Evolutionary conservation across 2,113 vertebrate species (phyloP).

Genomic region (Pica pica): DNA sequence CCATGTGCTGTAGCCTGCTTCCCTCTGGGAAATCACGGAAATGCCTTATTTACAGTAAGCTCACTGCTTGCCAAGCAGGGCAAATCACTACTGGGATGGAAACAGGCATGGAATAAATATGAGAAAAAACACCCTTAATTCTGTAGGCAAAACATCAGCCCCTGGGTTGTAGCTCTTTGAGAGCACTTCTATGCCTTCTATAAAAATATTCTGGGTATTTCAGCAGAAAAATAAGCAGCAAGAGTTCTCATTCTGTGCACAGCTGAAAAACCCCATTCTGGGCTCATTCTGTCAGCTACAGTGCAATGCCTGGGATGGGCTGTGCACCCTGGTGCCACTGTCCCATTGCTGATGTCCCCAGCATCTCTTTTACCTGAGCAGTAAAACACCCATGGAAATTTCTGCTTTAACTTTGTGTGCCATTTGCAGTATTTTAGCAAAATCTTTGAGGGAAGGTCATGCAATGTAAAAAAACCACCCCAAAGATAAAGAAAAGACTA

Average conservation of each 20-base stretch:
- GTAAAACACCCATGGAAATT: neutral
- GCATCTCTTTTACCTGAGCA: neutral
- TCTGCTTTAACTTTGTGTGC: neutral
- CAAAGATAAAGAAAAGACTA: neutral
- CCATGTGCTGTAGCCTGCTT: neutral
- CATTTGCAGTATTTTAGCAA: neutral
- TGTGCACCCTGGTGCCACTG: fast-evolving
- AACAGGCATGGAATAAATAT: neutral
- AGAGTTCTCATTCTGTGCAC: neutral
- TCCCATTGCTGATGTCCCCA: neutral
- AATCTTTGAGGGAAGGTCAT: neutral
- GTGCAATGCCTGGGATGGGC: neutral
- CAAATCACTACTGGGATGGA: neutral
- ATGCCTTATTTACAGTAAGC: neutral
- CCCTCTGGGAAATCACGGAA: neutral
- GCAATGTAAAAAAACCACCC: neutral
- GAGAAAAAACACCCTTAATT: neutral
- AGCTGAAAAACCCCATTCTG: neutral
- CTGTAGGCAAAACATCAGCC: neutral
- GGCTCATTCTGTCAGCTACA: neutral
- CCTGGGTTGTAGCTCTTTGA: neutral
- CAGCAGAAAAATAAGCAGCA: neutral
- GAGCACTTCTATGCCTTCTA: neutral
- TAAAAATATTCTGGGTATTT: neutral
- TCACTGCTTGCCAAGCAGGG: neutral